phyloP scores from a whole-genome alignment of 2,888 invertebrate genomes.

The Stenichneumon culpator region DNA sequence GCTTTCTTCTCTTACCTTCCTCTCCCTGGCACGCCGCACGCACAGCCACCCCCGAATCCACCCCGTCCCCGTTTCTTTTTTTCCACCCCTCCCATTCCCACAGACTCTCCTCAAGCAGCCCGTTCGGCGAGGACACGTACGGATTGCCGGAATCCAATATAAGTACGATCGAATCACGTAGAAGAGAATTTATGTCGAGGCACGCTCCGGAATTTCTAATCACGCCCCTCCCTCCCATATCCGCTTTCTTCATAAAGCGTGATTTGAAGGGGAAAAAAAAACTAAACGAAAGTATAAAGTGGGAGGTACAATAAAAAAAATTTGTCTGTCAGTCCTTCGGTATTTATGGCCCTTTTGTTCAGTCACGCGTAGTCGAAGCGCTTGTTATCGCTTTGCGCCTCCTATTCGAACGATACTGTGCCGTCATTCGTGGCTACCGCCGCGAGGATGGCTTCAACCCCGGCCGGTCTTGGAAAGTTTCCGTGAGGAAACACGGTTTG shows the following conservation, averaged over 20 bases:
- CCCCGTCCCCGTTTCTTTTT: conserved; percentile 30
- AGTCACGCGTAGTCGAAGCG: conserved; percentile 20
- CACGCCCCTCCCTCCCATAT: conserved; percentile 31
- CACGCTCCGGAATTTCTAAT: conserved; percentile 65
- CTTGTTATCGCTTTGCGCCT: conserved; percentile 48
- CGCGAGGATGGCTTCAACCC: conserved; percentile 50
- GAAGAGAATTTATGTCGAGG: conserved; percentile 65
- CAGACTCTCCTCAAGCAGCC: conserved; percentile 42
- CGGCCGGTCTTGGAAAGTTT: conserved; percentile 53
- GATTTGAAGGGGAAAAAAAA: conserved; percentile 40
- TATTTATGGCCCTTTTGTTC: neutral
- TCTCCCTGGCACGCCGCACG: neutral
- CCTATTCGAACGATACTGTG: conserved; percentile 34
- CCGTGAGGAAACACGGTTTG: conserved; percentile 64
- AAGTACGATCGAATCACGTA: conserved; percentile 68
- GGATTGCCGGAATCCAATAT: conserved; percentile 67
- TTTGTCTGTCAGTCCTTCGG: neutral
- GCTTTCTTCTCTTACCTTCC: conserved; percentile 68
- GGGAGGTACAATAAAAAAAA: neutral
- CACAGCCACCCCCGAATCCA: conserved; percentile 9
- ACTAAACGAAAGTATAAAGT: neutral
- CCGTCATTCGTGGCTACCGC: conserved; percentile 21
- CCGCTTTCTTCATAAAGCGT: conserved; percentile 39
- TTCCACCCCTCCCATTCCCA: conserved; percentile 40
- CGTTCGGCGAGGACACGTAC: conserved; percentile 61